These are phyloP conservation scores for Cettia cetti DNA, from an alignment of 2,113 vertebrate genomes.

Conservation along the genomic window DNA sequence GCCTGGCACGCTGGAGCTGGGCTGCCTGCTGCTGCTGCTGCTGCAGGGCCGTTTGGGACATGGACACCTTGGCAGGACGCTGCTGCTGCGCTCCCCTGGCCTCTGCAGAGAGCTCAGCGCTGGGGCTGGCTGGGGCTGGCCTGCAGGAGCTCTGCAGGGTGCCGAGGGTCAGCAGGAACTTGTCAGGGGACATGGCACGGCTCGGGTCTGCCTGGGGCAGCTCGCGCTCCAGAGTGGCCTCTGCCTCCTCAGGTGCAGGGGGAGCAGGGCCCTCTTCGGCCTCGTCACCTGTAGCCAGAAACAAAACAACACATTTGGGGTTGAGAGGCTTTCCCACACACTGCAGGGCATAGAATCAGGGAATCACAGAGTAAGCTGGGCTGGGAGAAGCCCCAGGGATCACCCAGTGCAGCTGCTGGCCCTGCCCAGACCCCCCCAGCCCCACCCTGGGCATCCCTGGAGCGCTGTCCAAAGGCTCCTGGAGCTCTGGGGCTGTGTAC, in stretches of 20 bases:
- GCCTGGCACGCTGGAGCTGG: neutral
- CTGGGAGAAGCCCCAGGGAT: neutral
- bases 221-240: neutral
- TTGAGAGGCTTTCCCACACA: neutral
- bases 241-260: slow-evolving; percentile 16
- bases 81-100: slow-evolving; percentile 54
- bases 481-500: neutral
- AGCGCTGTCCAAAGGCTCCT: rapidly evolving
- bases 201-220: slow-evolving; percentile 41
- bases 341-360: neutral
- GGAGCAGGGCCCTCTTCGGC: neutral
- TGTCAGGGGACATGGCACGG: slow-evolving; percentile 31
- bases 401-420: rapidly evolving
- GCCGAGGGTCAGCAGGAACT: slow-evolving; percentile 69
- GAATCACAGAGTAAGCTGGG: neutral
- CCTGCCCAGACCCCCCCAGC: neutral
- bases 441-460: neutral
- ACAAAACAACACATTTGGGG: neutral
- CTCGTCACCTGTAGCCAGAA: slow-evolving; percentile 22
- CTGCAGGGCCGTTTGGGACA: too few species aligned
- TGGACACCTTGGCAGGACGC: too few species aligned
- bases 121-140: slow-evolving; percentile 6
- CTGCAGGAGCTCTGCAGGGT: slow-evolving; percentile 45
- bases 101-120: slow-evolving; percentile 21
- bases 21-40: slow-evolving; percentile 27